These are phyloP conservation scores for Scytalopus superciliaris DNA, from an alignment of 2,113 vertebrate genomes.

Conservation along the genomic window DNA sequence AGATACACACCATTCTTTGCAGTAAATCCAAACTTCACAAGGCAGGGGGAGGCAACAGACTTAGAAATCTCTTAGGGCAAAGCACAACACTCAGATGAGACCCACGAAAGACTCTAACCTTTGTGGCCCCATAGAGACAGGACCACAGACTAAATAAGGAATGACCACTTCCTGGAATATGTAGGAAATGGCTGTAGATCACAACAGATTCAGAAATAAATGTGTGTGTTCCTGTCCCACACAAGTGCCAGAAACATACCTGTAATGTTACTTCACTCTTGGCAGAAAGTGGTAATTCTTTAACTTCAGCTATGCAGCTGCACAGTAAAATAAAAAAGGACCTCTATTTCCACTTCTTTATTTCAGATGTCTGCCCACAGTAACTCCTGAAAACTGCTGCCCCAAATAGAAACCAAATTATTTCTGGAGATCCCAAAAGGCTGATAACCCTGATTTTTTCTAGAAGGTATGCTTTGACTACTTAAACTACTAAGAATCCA, in stretches of 20 bases:
- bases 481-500: not conserved
- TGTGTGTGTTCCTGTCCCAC: not conserved
- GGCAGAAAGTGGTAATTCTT: not conserved
- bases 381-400: not conserved
- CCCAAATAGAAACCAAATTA: not conserved
- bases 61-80: not conserved
- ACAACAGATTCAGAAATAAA: not conserved
- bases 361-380: not conserved
- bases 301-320: not conserved
- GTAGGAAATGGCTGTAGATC: not conserved
- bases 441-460: not conserved
- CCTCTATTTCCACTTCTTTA: not conserved
- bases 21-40: not conserved
- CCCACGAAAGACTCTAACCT: not conserved
- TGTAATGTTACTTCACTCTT: not conserved
- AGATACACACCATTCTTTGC: not conserved
- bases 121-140: accelerated
- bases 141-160: not conserved
- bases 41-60: not conserved
- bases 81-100: not conserved
- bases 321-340: not conserved
- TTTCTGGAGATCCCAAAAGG: not conserved
- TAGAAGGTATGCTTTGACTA: not conserved
- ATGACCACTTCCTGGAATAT: not conserved
- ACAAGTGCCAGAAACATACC: not conserved